A percentile compares a stretch with the other conserved stretches of the same genome.
These are phyloP conservation scores for Torymus auratus DNA, from an alignment of 2,888 invertebrate species.

Conservation along the genomic window DNA sequence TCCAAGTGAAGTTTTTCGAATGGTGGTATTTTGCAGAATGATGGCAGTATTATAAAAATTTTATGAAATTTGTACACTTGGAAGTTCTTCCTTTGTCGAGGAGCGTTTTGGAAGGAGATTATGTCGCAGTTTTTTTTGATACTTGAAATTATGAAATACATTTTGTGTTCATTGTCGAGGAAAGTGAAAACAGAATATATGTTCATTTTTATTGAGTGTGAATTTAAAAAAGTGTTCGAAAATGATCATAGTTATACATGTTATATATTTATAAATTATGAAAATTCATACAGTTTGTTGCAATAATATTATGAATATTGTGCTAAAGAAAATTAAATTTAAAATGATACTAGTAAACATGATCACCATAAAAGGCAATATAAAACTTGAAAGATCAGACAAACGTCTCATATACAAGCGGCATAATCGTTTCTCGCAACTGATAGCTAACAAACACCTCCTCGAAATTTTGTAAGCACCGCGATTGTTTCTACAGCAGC, in stretches of 20 bases:
- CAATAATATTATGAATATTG: too few species aligned
- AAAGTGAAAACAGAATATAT: conserved; percentile 8
- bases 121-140: conserved; percentile 15
- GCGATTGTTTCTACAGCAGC: conserved; percentile 77
- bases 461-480: conserved; percentile 63
- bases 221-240: neutral
- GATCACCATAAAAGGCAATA: too few species aligned
- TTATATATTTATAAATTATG: too few species aligned
- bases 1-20: conserved; percentile 52
- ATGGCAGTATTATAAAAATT: conserved; percentile 14
- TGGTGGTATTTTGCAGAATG: conserved; percentile 28
- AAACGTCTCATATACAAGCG: too few species aligned
- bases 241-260: too few species aligned
- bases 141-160: neutral
- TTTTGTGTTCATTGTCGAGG: conserved; percentile 4
- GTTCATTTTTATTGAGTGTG: conserved; percentile 9
- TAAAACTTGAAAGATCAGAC: too few species aligned
- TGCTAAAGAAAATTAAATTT: too few species aligned
- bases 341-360: too few species aligned
- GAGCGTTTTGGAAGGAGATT: conserved; percentile 51
- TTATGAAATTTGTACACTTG: conserved; percentile 50
- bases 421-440: too few species aligned
- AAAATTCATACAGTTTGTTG: too few species aligned
- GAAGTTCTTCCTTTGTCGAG: conserved; percentile 56
- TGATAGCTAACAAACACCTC: conserved; percentile 36